These are phyloP conservation scores for Acanthornis magna DNA, from an alignment of 2,797 vertebrate species.

Conservation along the genomic window DNA sequence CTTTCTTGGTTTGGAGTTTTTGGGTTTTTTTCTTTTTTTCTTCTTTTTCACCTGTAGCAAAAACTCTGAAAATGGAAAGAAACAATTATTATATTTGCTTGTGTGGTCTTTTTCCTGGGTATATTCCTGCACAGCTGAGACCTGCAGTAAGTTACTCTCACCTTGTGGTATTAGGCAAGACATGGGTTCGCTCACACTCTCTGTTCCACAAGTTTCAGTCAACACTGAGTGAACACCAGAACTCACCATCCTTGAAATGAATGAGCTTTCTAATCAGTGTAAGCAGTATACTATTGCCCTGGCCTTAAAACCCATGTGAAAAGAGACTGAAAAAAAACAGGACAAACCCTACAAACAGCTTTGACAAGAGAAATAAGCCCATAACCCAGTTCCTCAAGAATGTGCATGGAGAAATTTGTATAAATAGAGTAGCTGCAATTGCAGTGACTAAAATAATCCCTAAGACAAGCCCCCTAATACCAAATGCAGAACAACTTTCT, in stretches of 20 bases:
- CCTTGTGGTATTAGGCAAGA: not conserved
- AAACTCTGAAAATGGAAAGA: not conserved
- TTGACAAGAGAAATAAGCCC: not conserved
- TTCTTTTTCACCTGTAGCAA: not conserved
- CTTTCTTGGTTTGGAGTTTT: not conserved
- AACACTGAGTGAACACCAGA: not conserved
- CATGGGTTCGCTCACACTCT: not conserved
- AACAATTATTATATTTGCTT: not conserved
- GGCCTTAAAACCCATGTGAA: not conserved
- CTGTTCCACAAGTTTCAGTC: not conserved
- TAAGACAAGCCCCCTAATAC: not conserved
- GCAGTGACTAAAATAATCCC: not conserved
- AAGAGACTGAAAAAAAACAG: not conserved
- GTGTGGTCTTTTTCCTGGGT: not conserved
- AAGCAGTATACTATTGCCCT: not conserved
- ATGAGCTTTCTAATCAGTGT: not conserved
- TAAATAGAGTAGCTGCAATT: not conserved
- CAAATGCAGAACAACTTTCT: not conserved
- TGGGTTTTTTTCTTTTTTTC: no score
- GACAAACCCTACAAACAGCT: not conserved
- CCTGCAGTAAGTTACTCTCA: not conserved
- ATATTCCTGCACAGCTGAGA: not conserved
- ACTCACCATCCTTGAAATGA: not conserved
- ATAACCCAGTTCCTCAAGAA: not conserved
- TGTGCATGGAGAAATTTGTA: not conserved